Evolutionary conservation across 2,888 invertebrate genomes (phyloP), one percentile per base, ranked within the genome.

Genomic region (Epinotia nisella): DNA sequence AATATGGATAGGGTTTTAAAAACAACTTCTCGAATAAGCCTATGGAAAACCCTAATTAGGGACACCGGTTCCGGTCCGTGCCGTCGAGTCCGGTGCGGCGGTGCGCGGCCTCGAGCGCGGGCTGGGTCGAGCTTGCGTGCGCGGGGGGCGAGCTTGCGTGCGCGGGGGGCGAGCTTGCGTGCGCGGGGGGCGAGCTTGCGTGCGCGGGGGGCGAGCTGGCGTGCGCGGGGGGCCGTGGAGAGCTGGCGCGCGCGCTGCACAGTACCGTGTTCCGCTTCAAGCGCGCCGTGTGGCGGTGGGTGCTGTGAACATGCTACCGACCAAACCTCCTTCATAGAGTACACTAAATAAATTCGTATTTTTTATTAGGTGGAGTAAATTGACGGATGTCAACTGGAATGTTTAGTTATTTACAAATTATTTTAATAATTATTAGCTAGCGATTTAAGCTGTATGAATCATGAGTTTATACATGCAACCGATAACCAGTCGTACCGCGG

Each of bases 271-370:
- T 64, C 19, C 62, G 73, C 21, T 64, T 73, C 51, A 73, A 73
- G 62, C 68, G 73, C 21, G 73, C 73, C 41, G 73, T 73, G 51
- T 73, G 73, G 73, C 73, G 68, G 17, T 62, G 68, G 68, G 62
- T 73, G 62, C 61, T 73, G 58, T 73, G 51, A 68, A 5, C 49
- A n/a, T 17, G 15, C 53, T 19, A 21, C 4, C 59, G 9, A 39
- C 17, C 3, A 24, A n/a, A 13, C 24, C 45, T 15, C 51, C 19
- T 51, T 17, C n/a, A 49, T 24, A 45, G 21, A 45, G 2, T 45
- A 19, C 35, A 65, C 53, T 51, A 19, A 29, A 35, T 24, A 24
- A 24, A 24, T 2, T 29, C 29, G 29, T 9, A 35, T 35, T 35
- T 64, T 64, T 51, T 64, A n/a, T 17, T 17, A 49, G 15, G 4